These are phyloP conservation scores for Ondatra zibethicus DNA, from an alignment of 2,113 vertebrate genomes.

Conservation along the genomic window DNA sequence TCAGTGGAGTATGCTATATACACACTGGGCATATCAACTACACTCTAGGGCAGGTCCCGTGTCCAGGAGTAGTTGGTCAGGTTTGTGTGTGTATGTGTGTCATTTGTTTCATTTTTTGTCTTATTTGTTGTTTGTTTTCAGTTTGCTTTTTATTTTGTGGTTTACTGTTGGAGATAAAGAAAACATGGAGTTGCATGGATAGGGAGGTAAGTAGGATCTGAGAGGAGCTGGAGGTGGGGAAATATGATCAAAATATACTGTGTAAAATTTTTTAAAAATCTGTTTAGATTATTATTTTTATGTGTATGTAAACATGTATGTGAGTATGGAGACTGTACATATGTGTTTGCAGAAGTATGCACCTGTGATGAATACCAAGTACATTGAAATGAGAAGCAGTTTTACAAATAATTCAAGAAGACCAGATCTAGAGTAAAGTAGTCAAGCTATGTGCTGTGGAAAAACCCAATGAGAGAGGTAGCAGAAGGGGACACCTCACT, in stretches of 20 bases:
- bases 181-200: not conserved
- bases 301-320: not conserved
- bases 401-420: not conserved
- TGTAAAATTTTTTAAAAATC: not conserved
- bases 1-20: not conserved
- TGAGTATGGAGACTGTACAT: not conserved
- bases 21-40: not conserved
- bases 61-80: not conserved
- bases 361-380: not conserved
- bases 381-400: not conserved
- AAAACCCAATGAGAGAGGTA: not conserved
- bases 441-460: fast-evolving
- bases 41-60: not conserved
- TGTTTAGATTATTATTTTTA: not conserved
- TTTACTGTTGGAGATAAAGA: not conserved
- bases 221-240: not conserved
- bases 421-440: not conserved
- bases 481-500: not conserved
- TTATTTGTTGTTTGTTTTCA: not conserved
- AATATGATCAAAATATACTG: not conserved
- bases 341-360: not conserved
- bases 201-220: not conserved
- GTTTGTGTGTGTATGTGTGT: not conserved
- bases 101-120: not conserved
- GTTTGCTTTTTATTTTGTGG: not conserved